Conservation (phyloP, 2,797 vertebrate genomes). For the Lindbergichthys nudifrons region DNA sequence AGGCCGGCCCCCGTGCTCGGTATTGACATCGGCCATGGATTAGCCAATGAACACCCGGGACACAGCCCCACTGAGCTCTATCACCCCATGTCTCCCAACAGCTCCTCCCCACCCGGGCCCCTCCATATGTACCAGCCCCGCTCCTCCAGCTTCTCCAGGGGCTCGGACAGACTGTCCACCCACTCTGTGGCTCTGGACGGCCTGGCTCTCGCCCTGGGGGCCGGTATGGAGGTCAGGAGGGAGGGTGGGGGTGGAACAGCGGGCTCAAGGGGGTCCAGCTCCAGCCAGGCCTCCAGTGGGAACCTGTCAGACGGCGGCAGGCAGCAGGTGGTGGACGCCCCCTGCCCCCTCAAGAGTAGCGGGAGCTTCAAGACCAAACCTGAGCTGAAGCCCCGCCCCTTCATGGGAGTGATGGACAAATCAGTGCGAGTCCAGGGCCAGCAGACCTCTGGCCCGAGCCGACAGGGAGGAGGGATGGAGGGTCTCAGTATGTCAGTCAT, state of each 20-base stretch:
- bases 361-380: constrained; percentile 79
- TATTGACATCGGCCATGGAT: constrained; percentile 78
- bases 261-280: constrained; percentile 86
- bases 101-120: constrained; percentile 68
- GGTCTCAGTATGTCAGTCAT: constrained; percentile 77
- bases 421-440: constrained; percentile 91
- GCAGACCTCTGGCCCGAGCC: constrained; percentile 78
- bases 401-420: constrained; percentile 98
- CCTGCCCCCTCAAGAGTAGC: constrained; percentile 71
- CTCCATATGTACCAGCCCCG: constrained; percentile 77
- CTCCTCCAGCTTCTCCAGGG: constrained; percentile 84
- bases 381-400: constrained; percentile 92
- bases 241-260: constrained; percentile 75
- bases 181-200: constrained; percentile 71
- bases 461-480: constrained; percentile 73
- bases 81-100: constrained; percentile 75
- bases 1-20: constrained; percentile 73
- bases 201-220: constrained; percentile 63
- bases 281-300: constrained; percentile 89
- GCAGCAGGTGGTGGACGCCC: constrained; percentile 65
- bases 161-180: constrained; percentile 79
- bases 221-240: constrained; percentile 79
- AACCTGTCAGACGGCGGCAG: constrained; percentile 85
- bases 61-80: constrained; percentile 76
- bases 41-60: constrained; percentile 63